A percentile compares a stretch with the other conserved stretches of the same genome.
Evolutionary conservation across 2,888 invertebrate genomes (phyloP).

Genomic region (Lasioglossum oenotherae): DNA sequence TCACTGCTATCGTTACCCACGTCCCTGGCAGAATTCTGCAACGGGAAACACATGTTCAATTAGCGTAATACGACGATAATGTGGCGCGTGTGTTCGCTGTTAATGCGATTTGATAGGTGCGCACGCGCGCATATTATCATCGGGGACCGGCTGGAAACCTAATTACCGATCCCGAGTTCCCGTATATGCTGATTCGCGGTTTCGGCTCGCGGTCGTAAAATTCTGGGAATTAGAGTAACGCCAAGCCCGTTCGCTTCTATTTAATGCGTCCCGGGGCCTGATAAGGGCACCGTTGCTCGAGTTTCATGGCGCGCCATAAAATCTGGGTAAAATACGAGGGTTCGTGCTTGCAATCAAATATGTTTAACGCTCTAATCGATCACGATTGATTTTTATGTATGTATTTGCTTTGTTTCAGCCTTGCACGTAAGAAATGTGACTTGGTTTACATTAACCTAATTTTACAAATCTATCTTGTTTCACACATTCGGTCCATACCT

Average conservation of each 20-base stretch:
- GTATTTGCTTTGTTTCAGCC: too few relatives aligned
- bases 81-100: slow-evolving; percentile 11
- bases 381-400: neutral
- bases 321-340: neutral
- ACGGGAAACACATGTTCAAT: slow-evolving; percentile 28
- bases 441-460: too few relatives aligned
- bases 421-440: too few relatives aligned
- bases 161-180: neutral
- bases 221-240: neutral
- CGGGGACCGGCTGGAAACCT: slow-evolving; percentile 10
- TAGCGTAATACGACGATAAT: slow-evolving; percentile 35
- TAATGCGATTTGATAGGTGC: slow-evolving; percentile 5
- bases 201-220: slow-evolving; percentile 7
- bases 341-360: neutral
- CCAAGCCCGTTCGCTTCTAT: neutral
- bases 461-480: too few relatives aligned
- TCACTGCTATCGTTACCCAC: neutral
- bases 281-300: neutral
- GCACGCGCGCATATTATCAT: slow-evolving; percentile 30
- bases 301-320: neutral
- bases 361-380: neutral
- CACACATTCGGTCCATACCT: too few relatives aligned
- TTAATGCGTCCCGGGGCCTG: neutral
- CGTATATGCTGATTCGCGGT: neutral
- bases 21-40: neutral